Percentiles rank a stretch among this genome's conserved stretches.
phyloP scores from a whole-genome alignment of 2,888 invertebrate species.

The Pyrgus malvae region DNA sequence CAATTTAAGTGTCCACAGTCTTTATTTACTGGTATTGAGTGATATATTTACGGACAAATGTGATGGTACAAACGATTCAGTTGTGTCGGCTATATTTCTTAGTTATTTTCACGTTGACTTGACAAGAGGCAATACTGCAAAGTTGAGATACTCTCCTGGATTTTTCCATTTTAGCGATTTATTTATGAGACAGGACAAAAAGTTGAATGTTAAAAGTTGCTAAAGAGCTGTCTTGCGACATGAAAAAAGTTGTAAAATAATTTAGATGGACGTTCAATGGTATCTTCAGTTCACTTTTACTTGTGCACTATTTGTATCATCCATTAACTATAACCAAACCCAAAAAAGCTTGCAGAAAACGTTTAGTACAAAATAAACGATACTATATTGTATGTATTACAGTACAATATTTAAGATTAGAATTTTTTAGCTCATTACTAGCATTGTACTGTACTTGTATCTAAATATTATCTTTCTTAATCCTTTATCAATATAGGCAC shows the following conservation, averaged over 20 bases:
- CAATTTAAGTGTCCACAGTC: constrained; percentile 65
- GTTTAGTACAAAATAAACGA: too few relatives aligned
- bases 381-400: too few relatives aligned
- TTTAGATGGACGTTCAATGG: constrained; percentile 14
- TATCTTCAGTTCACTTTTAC: not conserved
- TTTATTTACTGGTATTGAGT: constrained; percentile 62
- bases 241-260: constrained; percentile 8
- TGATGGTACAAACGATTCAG: constrained; percentile 52
- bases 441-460: too few relatives aligned
- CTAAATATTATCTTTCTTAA: too few relatives aligned
- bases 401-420: too few relatives aligned
- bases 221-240: constrained; percentile 1
- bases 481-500: too few relatives aligned
- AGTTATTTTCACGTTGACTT: constrained; percentile 40
- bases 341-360: too few relatives aligned
- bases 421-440: too few relatives aligned
- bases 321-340: too few relatives aligned
- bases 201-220: not conserved
- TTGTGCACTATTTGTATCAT: not conserved
- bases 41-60: constrained; percentile 68
- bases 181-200: constrained; percentile 7
- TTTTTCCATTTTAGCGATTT: constrained; percentile 13
- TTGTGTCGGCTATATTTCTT: constrained; percentile 41
- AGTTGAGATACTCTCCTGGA: constrained; percentile 2
- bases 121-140: constrained; percentile 17